phyloP scores from a whole-genome alignment of 2,888 invertebrate species.

The Cloeon dipterum region DNA sequence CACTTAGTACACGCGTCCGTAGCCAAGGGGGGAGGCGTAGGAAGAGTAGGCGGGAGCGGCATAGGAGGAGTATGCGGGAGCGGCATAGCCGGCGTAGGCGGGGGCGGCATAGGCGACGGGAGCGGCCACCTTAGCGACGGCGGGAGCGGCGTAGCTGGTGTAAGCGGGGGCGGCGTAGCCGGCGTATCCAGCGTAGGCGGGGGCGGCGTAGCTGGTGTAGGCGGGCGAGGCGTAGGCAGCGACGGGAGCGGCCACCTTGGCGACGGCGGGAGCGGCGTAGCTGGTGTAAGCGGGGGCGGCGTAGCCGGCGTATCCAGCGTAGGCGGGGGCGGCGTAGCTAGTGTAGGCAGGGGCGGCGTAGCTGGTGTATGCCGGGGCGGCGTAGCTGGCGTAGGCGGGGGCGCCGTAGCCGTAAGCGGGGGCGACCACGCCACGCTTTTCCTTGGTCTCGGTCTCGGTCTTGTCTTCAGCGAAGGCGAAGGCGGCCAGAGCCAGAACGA shows the following conservation, averaged over 20 bases:
- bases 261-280: conserved; percentile 4
- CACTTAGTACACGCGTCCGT: too few relatives aligned
- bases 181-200: conserved; percentile 2
- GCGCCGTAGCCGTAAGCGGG: neutral
- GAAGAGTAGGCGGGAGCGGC: neutral
- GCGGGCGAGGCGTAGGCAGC: conserved; percentile 5
- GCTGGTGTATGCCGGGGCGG: neutral
- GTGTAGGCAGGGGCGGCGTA: neutral
- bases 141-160: conserved; percentile 2
- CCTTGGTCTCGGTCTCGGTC: neutral
- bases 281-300: conserved; percentile 2
- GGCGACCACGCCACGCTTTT: neutral
- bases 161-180: conserved; percentile 2
- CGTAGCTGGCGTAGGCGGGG: neutral
- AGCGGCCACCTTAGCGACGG: neutral
- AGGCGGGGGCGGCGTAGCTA: neutral
- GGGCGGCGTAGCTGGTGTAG: conserved; percentile 4
- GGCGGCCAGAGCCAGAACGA: neutral
- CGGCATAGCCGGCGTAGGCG: neutral
- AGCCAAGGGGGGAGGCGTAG: too few relatives aligned
- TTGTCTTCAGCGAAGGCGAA: neutral
- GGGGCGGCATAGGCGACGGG: neutral
- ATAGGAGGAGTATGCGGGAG: neutral
- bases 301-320: conserved; percentile 3
- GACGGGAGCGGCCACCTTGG: conserved; percentile 3